Conservation (phyloP, 2,888 invertebrate species). For the Epirrita christyi region DNA sequence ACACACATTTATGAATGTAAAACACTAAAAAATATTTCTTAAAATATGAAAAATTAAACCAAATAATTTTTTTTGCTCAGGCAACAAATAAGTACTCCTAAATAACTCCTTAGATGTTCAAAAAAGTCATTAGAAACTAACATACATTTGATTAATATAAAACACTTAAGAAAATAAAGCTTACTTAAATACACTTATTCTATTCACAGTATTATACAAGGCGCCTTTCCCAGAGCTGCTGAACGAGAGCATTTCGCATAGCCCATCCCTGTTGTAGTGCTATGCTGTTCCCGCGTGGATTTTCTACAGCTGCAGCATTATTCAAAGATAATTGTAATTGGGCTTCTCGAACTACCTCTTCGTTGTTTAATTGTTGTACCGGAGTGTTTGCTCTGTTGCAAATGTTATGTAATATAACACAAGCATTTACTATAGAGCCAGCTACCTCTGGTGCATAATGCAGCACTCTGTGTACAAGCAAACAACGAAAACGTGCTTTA, state of each 20-base stretch:
- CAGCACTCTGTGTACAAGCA: conserved; percentile 16
- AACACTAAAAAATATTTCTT: too few species aligned
- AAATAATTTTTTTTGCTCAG: too few species aligned
- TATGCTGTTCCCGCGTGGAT: conserved; percentile 3
- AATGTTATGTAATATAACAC: conserved; percentile 20
- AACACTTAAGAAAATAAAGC: too few species aligned
- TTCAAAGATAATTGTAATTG: background rate
- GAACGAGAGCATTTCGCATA: conserved; percentile 1
- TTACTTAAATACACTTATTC: background rate
- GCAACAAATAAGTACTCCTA: too few species aligned
- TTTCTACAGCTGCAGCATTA: background rate
- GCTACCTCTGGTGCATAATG: conserved; percentile 21
- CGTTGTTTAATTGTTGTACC: conserved; percentile 1
- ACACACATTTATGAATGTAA: too few species aligned
- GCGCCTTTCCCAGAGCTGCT: conserved; percentile 3
- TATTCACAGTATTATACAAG: background rate
- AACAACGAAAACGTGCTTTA: conserved; percentile 18
- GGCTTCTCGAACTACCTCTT: background rate
- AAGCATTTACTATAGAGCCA: conserved; percentile 20
- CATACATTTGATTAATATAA: too few species aligned
- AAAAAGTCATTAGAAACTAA: too few species aligned
- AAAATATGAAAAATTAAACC: too few species aligned
- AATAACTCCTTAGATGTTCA: too few species aligned
- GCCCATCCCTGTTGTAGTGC: background rate
- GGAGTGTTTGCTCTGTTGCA: conserved; percentile 12